Evolutionary conservation across 2,113 vertebrate species (phyloP).

Genomic region (Oophaga pumilio): DNA sequence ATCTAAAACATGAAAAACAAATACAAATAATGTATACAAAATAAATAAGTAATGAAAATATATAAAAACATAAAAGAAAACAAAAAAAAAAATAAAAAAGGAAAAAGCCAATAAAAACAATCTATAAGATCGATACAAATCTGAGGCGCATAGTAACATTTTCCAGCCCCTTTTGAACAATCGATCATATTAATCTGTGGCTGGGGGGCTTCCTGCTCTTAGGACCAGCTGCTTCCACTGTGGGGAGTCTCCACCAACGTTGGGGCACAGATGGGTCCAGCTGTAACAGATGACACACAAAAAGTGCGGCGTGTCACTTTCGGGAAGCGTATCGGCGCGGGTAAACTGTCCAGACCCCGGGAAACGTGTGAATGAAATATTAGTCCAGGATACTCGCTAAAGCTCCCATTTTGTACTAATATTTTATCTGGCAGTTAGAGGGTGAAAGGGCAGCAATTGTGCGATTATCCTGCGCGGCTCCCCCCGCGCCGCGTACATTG

Average conservation of each 20-base stretch:
- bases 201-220: not conserved
- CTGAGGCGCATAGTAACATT: too few relatives aligned
- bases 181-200: too few relatives aligned
- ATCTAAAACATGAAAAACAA: too few relatives aligned
- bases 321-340: not conserved
- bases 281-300: not conserved
- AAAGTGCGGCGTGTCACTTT: not conserved
- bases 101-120: not conserved
- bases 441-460: conserved; percentile 45
- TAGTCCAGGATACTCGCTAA: conserved; percentile 12
- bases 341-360: not conserved
- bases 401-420: conserved; percentile 47
- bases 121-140: not conserved
- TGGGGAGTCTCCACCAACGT: not conserved
- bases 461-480: conserved; percentile 25
- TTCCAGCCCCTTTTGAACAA: too few relatives aligned
- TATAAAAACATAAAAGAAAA: not conserved
- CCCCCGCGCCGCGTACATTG: conserved; percentile 26
- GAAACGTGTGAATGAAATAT: conserved; percentile 22
- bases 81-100: not conserved
- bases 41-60: not conserved
- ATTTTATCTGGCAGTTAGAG: conserved; percentile 41
- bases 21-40: too few relatives aligned
- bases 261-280: not conserved
- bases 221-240: not conserved